Percentiles rank a stretch among this genome's conserved stretches.
These are phyloP conservation scores for Lucilia sericata DNA, from an alignment of 1,140 invertebrate species.

Conservation along the genomic window DNA sequence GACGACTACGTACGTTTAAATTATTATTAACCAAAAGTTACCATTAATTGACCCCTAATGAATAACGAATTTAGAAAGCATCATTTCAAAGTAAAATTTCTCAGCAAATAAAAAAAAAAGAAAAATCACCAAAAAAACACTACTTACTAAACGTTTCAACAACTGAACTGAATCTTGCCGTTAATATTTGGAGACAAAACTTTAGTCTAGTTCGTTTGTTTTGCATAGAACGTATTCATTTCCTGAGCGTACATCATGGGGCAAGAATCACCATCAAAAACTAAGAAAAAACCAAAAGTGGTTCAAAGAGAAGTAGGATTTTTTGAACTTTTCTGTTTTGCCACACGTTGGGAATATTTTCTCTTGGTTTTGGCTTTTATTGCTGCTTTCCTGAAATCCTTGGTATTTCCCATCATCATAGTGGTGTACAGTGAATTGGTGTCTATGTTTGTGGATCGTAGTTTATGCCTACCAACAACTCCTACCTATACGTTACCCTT, in stretches of 20 bases:
- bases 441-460: slow-evolving; percentile 72
- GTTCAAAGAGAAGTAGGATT: slow-evolving; percentile 52
- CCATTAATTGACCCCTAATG: slow-evolving; percentile 10
- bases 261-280: slow-evolving; percentile 45
- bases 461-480: slow-evolving; percentile 63
- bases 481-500: slow-evolving; percentile 66
- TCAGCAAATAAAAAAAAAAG: background rate
- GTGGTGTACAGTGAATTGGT: slow-evolving; percentile 79
- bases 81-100: background rate
- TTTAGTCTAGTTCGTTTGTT: background rate
- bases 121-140: background rate
- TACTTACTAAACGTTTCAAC: background rate
- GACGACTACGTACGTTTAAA: background rate
- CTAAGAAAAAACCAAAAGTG: slow-evolving; percentile 47
- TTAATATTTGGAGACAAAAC: background rate
- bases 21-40: background rate
- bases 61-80: background rate
- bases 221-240: slow-evolving; percentile 6
- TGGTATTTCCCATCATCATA: slow-evolving; percentile 76
- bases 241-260: slow-evolving; percentile 2
- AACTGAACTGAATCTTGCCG: background rate
- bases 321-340: slow-evolving; percentile 71
- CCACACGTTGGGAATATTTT: slow-evolving; percentile 52
- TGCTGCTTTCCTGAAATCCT: slow-evolving; percentile 72
- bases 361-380: slow-evolving; percentile 71